Conservation (phyloP, 2,113 vertebrate genomes). For the Hippocampus guttulatus region DNA sequence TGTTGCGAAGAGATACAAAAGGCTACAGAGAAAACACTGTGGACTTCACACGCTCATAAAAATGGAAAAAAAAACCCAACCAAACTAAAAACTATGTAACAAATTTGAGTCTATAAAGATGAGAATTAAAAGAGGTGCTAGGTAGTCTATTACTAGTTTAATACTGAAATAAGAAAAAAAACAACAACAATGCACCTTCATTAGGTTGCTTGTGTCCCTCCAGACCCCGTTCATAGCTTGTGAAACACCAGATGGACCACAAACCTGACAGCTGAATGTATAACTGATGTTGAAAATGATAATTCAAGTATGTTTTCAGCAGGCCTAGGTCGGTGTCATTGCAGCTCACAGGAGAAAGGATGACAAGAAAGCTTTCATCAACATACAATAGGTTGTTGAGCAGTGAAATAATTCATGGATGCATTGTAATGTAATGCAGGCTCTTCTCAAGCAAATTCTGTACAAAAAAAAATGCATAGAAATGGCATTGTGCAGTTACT, state of each 20-base stretch:
- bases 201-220: constrained; percentile 55
- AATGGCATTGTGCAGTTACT: not conserved
- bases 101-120: constrained; percentile 13
- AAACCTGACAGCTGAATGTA: constrained; percentile 18
- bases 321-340: constrained; percentile 12
- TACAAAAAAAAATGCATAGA: not conserved
- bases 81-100: not conserved
- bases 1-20: not conserved
- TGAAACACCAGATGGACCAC: constrained; percentile 27
- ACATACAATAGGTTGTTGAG: not conserved
- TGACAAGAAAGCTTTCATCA: constrained; percentile 12
- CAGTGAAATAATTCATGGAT: not conserved
- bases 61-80: not conserved
- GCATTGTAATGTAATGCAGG: not conserved
- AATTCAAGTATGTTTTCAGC: constrained; percentile 53
- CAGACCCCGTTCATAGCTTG: constrained; percentile 81
- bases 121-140: not conserved
- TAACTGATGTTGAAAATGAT: constrained; percentile 21
- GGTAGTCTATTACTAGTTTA: constrained; percentile 31
- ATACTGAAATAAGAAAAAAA: constrained; percentile 58
- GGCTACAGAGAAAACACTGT: constrained; percentile 1
- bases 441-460: not conserved
- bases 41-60: not conserved
- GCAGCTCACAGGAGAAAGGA: constrained; percentile 59
- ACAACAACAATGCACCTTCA: constrained; percentile 23